These are phyloP conservation scores for Abscondita cerata DNA, from an alignment of 2,888 invertebrate genomes.

Conservation along the genomic window DNA sequence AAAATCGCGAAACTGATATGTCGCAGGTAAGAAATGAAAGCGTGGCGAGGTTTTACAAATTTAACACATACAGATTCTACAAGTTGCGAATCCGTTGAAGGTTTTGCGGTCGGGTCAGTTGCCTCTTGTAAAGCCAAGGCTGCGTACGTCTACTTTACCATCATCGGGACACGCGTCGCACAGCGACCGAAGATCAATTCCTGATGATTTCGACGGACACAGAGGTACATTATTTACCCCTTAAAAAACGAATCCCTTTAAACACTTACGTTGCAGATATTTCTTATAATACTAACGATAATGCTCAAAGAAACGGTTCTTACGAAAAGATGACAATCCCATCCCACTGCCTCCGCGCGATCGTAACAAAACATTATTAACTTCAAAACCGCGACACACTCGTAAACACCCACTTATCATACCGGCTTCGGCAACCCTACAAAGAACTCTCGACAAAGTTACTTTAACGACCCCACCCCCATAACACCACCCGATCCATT, in stretches of 20 bases:
- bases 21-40: conserved; percentile 49
- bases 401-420: conserved; percentile 83
- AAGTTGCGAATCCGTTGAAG: conserved; percentile 67
- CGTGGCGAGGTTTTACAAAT: background rate
- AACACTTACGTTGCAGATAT: too few species aligned
- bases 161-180: conserved; percentile 36
- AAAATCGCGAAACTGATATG: conserved; percentile 61
- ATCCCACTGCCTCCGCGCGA: conserved; percentile 83
- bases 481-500: conserved; percentile 42
- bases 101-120: conserved; percentile 68
- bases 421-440: conserved; percentile 67
- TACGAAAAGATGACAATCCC: conserved; percentile 64
- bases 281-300: conserved; percentile 10
- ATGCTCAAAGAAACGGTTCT: conserved; percentile 21
- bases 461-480: conserved; percentile 41
- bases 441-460: conserved; percentile 68
- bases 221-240: too few species aligned
- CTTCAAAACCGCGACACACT: conserved; percentile 74
- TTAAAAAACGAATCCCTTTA: too few species aligned
- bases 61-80: conserved; percentile 46
- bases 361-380: conserved; percentile 68
- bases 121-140: conserved; percentile 61
- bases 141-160: conserved; percentile 45
- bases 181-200: conserved; percentile 34
- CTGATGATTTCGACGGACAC: conserved; percentile 12